phyloP scores from a whole-genome alignment of 1,140 invertebrate species.

The Leptinotarsa undecemlineata region DNA sequence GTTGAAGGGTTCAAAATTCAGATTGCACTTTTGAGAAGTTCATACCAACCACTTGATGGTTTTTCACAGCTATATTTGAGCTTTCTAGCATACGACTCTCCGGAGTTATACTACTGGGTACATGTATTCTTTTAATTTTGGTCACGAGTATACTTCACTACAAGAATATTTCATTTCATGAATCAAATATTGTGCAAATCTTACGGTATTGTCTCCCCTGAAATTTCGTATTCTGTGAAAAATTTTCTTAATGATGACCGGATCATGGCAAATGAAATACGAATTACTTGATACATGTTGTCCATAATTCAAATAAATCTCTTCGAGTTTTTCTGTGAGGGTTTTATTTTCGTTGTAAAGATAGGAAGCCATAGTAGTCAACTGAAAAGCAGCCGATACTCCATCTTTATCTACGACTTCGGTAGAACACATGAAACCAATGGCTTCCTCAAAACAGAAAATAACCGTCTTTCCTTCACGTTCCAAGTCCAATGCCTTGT shows the following conservation, averaged over 20 bases:
- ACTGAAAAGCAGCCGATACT: constrained; percentile 79
- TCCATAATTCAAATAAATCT: constrained; percentile 85
- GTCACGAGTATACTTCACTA: too few species aligned
- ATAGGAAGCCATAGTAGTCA: constrained; percentile 70
- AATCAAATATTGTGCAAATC: constrained; percentile 58
- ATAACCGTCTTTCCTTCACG: constrained; percentile 74
- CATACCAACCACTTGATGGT: too few species aligned
- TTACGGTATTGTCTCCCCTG: constrained; percentile 67
- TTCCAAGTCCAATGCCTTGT: constrained; percentile 76
- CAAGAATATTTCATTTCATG: too few species aligned
- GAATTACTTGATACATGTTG: constrained; percentile 85
- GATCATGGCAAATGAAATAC: constrained; percentile 86
- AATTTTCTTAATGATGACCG: constrained; percentile 70
- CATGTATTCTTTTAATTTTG: too few species aligned
- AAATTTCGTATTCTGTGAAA: constrained; percentile 84
- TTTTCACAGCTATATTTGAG: too few species aligned
- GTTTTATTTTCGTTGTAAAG: constrained; percentile 69
- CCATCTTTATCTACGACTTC: constrained; percentile 95
- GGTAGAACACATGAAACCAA: constrained; percentile 92
- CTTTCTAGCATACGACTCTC: too few species aligned
- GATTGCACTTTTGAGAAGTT: too few species aligned
- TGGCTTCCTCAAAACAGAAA: constrained; percentile 93
- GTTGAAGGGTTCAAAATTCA: too few species aligned
- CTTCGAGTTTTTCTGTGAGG: constrained; percentile 75
- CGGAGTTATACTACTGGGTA: too few species aligned